Evolutionary conservation across 2,888 invertebrate genomes (phyloP), one percentile per base, ranked within the genome.

Genomic region (Thysanoteuthis rhombus): DNA sequence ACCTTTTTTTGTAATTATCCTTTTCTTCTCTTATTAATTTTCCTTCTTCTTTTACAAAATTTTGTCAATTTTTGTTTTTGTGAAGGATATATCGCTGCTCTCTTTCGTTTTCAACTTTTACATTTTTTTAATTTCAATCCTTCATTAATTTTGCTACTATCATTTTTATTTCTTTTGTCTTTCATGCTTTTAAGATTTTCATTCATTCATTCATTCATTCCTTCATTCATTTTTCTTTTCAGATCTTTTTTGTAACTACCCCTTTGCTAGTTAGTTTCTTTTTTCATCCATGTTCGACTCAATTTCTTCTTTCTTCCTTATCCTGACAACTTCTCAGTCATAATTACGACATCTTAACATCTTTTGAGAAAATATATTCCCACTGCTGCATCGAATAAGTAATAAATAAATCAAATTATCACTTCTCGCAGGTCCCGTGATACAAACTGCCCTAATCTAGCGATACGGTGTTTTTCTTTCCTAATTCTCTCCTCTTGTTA

Each of bases 1-100:
- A 0, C 8, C 0, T 32, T 6, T 32, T 8, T 75, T n/a, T 32
- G 1, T 0, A 8, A 1, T n/a, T n/a, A 5, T 8, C n/a, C 8
- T 32, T 75, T n/a, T 1, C n/a, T 16, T n/a, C 0, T 75, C n/a
- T 75, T 32, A n/a, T n/a, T 32, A n/a, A 6, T 0, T n/a, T n/a
- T 75, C 0, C n/a, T 10, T n/a, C n/a, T 4, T n/a, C n/a, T n/a
- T 32, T 75, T 1, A n/a, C n/a, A n/a, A n/a, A n/a, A n/a, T n/a
- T n/a, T n/a, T n/a, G n/a, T n/a, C 25, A 1, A 58, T 58, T 5
- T n/a, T 10, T 75, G 2, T 75, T n/a, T n/a, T 16, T n/a, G 6
- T 32, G 0, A 47, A 47, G 19, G 19, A 42, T 16, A 5, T 16
- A 5, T 42, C 10, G 42, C 42, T 12, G 8, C 16, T 42, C 25